Conservation (phyloP, 2,113 vertebrate species). For the Podarcis raffonei region DNA sequence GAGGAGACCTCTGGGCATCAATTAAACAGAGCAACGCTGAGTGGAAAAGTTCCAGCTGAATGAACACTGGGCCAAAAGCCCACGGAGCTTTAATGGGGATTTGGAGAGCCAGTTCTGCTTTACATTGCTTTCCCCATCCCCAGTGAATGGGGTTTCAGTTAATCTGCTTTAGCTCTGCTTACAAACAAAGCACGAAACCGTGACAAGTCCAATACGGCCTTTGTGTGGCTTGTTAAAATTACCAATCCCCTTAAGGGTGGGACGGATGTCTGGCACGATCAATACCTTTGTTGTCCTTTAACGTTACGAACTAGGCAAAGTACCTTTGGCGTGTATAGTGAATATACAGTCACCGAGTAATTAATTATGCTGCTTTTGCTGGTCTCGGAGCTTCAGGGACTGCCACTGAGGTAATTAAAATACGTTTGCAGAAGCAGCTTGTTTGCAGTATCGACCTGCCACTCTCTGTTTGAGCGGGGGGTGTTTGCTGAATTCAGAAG, state of each 20-base stretch:
- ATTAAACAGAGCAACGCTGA: not conserved
- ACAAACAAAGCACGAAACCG: constrained; percentile 12
- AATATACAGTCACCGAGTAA: constrained; percentile 3
- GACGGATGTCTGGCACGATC: constrained; percentile 34
- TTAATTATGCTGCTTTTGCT: constrained; percentile 25
- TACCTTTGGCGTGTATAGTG: constrained; percentile 4
- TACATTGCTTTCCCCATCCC: not conserved
- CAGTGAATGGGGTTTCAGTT: constrained; percentile 35
- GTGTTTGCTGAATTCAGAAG: not conserved
- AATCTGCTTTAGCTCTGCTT: constrained; percentile 42
- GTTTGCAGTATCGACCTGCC: constrained; percentile 19
- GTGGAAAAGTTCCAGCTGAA: constrained; percentile 5
- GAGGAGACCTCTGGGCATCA: constrained; percentile 22
- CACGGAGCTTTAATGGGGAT: constrained; percentile 21
- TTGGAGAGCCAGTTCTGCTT: constrained; percentile 21
- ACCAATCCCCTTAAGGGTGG: constrained; percentile 19
- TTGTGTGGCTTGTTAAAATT: constrained; percentile 23
- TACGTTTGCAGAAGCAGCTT: constrained; percentile 29
- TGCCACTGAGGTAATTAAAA: constrained; percentile 40
- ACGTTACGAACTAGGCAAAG: constrained; percentile 29
- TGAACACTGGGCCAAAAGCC: not conserved
- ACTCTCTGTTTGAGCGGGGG: not conserved
- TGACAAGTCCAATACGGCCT: constrained; percentile 29
- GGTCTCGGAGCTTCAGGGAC: not conserved
- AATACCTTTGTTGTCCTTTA: constrained; percentile 39